A percentile compares a stretch with the other conserved stretches of the same genome.
Evolutionary conservation across 2,113 vertebrate genomes (phyloP).

Genomic region (Prionailurus viverrinus): DNA sequence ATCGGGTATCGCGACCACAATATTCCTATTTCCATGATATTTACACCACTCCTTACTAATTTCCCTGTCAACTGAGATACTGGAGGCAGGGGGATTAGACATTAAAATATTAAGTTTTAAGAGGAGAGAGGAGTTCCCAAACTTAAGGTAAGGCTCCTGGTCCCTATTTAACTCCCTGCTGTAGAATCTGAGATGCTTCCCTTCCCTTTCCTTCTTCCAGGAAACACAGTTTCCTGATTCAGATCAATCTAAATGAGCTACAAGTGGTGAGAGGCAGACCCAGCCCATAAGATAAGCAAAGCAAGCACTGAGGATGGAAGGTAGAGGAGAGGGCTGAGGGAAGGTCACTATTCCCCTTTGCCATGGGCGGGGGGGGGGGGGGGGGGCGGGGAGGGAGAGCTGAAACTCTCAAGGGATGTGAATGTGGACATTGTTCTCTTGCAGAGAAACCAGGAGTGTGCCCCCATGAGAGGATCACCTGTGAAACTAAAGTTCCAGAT

Average conservation of each 20-base stretch:
- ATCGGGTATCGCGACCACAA: neutral
- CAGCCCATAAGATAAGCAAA: neutral
- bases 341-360: neutral
- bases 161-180: neutral
- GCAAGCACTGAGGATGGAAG: neutral
- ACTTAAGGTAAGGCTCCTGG: neutral
- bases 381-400: neutral
- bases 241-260: neutral
- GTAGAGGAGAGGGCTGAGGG: neutral
- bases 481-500: accelerated
- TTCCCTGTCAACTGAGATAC: neutral
- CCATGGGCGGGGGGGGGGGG: neutral
- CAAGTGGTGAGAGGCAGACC: neutral
- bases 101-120: neutral
- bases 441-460: constrained; percentile 69
- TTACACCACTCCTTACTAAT: neutral
- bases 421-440: constrained; percentile 42
- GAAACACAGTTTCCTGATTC: neutral
- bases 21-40: neutral
- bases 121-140: neutral
- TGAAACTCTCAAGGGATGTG: neutral
- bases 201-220: neutral
- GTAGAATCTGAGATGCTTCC: neutral
- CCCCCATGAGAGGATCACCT: neutral
- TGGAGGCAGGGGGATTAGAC: neutral